Base-by-base conservation (phyloP, 1,140 invertebrate species). In the Orius insidiosus region DNA sequence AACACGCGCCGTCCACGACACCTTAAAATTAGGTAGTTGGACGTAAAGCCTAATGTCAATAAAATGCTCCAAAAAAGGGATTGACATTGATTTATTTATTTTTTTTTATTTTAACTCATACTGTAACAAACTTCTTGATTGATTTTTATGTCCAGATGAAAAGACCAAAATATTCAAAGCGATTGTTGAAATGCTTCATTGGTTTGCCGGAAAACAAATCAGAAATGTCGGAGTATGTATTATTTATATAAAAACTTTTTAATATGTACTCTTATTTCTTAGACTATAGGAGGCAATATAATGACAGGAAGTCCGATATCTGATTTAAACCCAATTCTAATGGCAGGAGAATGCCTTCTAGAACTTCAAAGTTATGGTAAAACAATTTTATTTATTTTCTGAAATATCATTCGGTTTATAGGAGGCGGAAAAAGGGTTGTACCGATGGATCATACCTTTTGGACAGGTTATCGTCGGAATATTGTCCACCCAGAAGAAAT, bases 291-390 rank as follows among this genome's bases (percentile, higher is more conserved):
- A 38, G 89, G 90, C 16, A 96, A 95, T 62, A 87, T 95, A 40
- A 80, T 94, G 66, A 95, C 89, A 0, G 86, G 87, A 10, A 93
- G 88, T 64, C 90, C 92, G 0, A 95, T 96, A 59, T 95, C 89
- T 7, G 92, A 97, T 67, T 68, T 96, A 57, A 92, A 90, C 66
- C 90, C 90, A 11, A 76, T 97, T 51, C 76, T 94, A 49, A 76
- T 92, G 68, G 85, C 89, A 9, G 74, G 76, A 46, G 68, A 70
- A 48, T 63, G 63, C 41, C 51, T 63, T 16, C 54, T 84, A 5
- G 60, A 70, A 24, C 60, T 80, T 1, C 61, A 66, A 19, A 72
- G 68, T 48, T 60, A 68, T 68, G 52, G 68, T 69, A 57, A 69
- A n/a, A 14, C 5, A 41, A 18, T 41, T 13, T 41, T 18, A n/a